Evolutionary conservation across 2,113 vertebrate genomes (phyloP), one percentile per base, ranked within the genome.

Genomic region (Mobula hypostoma): DNA sequence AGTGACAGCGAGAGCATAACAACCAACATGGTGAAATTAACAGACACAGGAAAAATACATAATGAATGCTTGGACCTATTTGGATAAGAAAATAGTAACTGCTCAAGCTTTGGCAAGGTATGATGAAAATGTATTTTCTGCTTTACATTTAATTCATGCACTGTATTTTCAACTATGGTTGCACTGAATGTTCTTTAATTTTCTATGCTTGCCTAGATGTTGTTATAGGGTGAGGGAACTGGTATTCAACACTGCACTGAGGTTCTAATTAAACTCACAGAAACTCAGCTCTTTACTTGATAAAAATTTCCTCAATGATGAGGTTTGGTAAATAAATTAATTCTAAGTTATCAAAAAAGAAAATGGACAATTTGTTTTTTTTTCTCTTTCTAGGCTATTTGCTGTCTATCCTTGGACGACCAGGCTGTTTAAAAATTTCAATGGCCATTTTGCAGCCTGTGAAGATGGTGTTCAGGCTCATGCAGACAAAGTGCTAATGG

Each of bases 31-130:
- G 85, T 88, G 58, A n/a, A 88, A 5, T 66, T 61, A 32, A 32
- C 29, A 21, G 4, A 29, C 2, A 1, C 58, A 63, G 61, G 36
- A 0, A 63, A 0, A 0, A 0, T 11, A 63, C 2, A 32, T 88
- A 3, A 17, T 1, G 0, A 0, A 3, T 1, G 29, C 6, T 12
- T 88, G 61, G 27, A 5, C 0, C 0, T 0, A 0, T 5, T 0
- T 14, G 1, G 0, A 27, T 4, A 14, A n/a, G 0, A 0, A 0
- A 0, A 0, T 1, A 6, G 0, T 63, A 66, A 15, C 5, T 0
- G 0, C 29, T 0, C 14, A 66, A 2, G 29, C 14, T 58, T n/a
- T 88, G 12, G 29, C n/a, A 3, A 88, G 58, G 85, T 88, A 88
- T 17, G 61, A 63, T 66, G 83, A 5, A 56, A n/a, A 63, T 11